Evolutionary conservation across 1,140 invertebrate species (phyloP), one percentile per base, ranked within the genome.

Genomic region (Tetramorium alpestre): DNA sequence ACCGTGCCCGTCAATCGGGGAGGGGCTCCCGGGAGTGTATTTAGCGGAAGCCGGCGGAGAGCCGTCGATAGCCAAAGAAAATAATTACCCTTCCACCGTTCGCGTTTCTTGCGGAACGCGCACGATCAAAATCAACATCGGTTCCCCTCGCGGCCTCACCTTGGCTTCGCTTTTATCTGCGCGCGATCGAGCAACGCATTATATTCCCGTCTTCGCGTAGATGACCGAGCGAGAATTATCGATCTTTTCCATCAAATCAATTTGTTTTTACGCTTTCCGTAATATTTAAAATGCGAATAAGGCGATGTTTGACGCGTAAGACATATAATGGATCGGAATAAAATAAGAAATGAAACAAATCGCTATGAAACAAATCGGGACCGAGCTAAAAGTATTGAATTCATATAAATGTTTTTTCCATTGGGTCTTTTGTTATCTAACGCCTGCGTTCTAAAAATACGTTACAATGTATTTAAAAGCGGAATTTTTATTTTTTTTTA

Each of bases 61-160:
- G 28, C 78, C 78, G 69, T 84, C 80, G 80, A 84, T 84, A 25
- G 80, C 54, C 80, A 84, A 84, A 84, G 80, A 84, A 84, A 84
- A 84, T 84, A 84, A 84, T 84, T 84, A 84, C 69, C 80, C 69
- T 60, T 60, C 54, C 54, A 25, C 67, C 41, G 41, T 70, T 13
- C 49, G 65, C 78, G 65, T 60, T 84, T 73, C 69, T 73, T 81
- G 49, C 49, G 33, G 22, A 72, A 49, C 33, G 64, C 80, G 41
- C 41, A 38, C 80, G 69, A 82, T 82, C 69, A 73, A 84, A 84
- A 84, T 84, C 69, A 84, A 73, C 69, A 84, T 60, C 41, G 25
- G 38, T 22, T 70, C 1, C 64, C 13, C 77, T 7, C 64, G 11
- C 64, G 65, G 33, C 33, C n/a, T 33, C 54, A 44, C 54, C 16